These are phyloP conservation scores for Canis aureus DNA, from an alignment of 2,113 vertebrate species.

Conservation along the genomic window DNA sequence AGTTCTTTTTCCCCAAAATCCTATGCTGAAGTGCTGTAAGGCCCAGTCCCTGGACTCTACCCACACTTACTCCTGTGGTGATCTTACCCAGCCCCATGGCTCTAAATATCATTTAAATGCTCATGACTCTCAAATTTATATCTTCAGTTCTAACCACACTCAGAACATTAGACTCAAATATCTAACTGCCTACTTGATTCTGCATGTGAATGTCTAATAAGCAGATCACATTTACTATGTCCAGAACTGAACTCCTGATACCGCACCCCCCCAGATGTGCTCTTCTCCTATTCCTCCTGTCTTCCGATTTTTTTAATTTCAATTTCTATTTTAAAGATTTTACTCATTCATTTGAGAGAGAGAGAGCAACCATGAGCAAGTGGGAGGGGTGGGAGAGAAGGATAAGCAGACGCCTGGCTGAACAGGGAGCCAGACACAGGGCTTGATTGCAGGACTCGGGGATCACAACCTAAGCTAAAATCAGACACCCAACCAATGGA, in stretches of 20 bases:
- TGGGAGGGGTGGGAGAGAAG: background rate
- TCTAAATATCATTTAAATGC: background rate
- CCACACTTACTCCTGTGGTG: background rate
- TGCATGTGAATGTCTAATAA: no score
- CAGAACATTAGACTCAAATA: background rate
- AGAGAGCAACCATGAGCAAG: background rate
- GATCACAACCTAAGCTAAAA: background rate
- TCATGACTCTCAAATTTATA: background rate
- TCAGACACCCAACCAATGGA: background rate
- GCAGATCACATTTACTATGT: background rate
- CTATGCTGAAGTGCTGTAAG: accelerated
- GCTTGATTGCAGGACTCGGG: background rate
- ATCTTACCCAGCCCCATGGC: background rate
- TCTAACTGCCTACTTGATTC: no score
- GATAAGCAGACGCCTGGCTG: background rate
- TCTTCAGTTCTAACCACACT: background rate
- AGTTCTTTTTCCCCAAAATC: background rate
- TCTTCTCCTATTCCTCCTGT: background rate
- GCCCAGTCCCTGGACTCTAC: background rate
- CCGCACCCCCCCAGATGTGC: no score
- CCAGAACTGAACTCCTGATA: no score
- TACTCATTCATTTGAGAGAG: background rate
- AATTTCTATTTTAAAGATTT: background rate
- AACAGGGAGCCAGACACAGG: background rate
- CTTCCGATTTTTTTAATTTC: background rate